phyloP scores from a whole-genome alignment of 2,797 vertebrate species.

The Rhinophrynus dorsalis region DNA sequence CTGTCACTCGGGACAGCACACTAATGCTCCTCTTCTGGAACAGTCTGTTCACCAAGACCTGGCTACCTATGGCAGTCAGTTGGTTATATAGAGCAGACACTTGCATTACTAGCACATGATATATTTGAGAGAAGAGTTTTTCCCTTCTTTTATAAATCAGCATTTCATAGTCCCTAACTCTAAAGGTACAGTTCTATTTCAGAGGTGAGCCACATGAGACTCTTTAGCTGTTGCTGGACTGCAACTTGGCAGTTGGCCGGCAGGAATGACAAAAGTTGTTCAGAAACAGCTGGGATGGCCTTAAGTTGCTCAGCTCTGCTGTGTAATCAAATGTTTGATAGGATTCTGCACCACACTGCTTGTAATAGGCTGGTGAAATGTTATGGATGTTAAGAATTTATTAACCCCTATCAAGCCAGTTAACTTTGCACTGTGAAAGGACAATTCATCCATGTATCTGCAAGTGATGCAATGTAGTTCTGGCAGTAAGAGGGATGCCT shows the following conservation, averaged over 20 bases:
- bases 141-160: too few species aligned
- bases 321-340: too few species aligned
- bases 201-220: too few species aligned
- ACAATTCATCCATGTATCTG: background rate
- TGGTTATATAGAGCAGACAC: background rate
- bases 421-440: slow-evolving; percentile 10
- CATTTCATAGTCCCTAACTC: too few species aligned
- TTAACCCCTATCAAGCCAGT: background rate
- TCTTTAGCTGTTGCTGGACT: too few species aligned
- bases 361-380: background rate
- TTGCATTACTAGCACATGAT: background rate
- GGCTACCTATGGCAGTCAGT: background rate
- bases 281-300: too few species aligned
- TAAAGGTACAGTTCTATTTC: too few species aligned
- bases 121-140: too few species aligned
- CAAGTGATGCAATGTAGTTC: background rate
- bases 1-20: background rate
- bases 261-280: too few species aligned
- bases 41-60: background rate
- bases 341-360: background rate
- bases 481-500: background rate
- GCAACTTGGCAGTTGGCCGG: too few species aligned
- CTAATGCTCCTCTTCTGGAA: background rate
- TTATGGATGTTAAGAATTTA: background rate
- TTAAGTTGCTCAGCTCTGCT: too few species aligned